Conservation (phyloP, 2,888 invertebrate genomes). For the Pteria penguin region DNA sequence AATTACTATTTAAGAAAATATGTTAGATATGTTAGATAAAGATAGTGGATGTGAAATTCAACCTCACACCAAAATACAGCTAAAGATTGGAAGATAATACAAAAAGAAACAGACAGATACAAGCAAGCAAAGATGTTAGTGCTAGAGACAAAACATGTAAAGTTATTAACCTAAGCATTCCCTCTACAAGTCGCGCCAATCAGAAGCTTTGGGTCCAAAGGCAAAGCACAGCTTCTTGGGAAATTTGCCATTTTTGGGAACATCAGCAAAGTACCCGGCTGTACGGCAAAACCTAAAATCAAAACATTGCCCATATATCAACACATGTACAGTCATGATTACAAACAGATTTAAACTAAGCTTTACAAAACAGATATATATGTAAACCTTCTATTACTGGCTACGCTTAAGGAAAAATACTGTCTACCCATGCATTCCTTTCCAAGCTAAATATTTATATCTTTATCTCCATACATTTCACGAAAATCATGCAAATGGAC, state of each 20-base stretch:
- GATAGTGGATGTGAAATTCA: too few relatives aligned
- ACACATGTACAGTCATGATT: neutral
- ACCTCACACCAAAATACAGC: too few relatives aligned
- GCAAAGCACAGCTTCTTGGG: constrained; percentile 76
- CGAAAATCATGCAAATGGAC: too few relatives aligned
- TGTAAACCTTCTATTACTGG: too few relatives aligned
- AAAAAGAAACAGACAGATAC: neutral
- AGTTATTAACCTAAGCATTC: constrained; percentile 65
- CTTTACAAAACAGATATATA: too few relatives aligned
- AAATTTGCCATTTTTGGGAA: constrained; percentile 71
- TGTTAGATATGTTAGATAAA: too few relatives aligned
- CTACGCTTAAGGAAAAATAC: too few relatives aligned
- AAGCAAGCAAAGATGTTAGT: neutral
- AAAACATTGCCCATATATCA: neutral
- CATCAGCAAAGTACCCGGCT: constrained; percentile 70
- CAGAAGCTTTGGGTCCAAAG: constrained; percentile 85
- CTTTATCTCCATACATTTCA: too few relatives aligned
- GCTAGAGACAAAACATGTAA: constrained; percentile 17
- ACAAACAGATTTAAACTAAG: too few relatives aligned
- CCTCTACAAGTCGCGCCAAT: constrained; percentile 82
- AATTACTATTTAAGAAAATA: too few relatives aligned
- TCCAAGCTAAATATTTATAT: too few relatives aligned
- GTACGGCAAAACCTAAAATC: constrained; percentile 67
- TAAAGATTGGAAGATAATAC: neutral
- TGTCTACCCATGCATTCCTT: too few relatives aligned